phyloP scores from a whole-genome alignment of 2,797 vertebrate genomes.

The Botia kubotai region DNA sequence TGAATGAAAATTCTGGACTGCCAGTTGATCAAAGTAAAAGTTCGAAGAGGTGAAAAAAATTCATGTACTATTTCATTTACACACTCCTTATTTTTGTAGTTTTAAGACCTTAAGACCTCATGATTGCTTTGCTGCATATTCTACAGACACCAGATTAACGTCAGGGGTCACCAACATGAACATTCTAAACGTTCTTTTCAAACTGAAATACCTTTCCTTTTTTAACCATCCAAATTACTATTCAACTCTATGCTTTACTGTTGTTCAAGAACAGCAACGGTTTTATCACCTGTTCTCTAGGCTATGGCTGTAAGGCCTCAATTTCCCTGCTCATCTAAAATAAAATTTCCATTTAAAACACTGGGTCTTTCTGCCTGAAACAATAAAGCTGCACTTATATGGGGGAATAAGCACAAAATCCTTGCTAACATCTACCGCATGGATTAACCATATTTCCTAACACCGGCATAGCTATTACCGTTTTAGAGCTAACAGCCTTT shows the following conservation, averaged over 20 bases:
- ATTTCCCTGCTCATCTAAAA: constrained; percentile 51
- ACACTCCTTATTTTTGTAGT: not conserved
- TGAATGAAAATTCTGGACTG: not conserved
- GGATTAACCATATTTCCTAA: constrained; percentile 15
- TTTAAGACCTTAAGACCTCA: not conserved
- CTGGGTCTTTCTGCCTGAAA: constrained; percentile 60
- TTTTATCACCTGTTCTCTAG: constrained; percentile 25
- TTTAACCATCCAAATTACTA: constrained; percentile 1
- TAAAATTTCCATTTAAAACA: constrained; percentile 65
- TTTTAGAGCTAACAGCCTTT: constrained; percentile 14
- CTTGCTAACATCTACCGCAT: constrained; percentile 23
- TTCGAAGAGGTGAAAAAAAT: not conserved
- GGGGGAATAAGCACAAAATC: constrained; percentile 58
- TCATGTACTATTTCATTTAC: not conserved
- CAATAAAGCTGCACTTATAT: constrained; percentile 56
- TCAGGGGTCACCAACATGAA: not conserved
- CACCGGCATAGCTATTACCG: not conserved
- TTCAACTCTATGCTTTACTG: constrained; percentile 20
- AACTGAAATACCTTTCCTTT: constrained; percentile 1
- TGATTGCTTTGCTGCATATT: not conserved
- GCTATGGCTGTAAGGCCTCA: constrained; percentile 59
- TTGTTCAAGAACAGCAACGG: constrained; percentile 39
- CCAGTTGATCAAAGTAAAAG: not conserved
- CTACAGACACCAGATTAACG: not conserved
- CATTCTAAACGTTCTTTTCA: not conserved